Conservation (phyloP, 1,140 invertebrate species). For the Drosophila paulistorum region DNA sequence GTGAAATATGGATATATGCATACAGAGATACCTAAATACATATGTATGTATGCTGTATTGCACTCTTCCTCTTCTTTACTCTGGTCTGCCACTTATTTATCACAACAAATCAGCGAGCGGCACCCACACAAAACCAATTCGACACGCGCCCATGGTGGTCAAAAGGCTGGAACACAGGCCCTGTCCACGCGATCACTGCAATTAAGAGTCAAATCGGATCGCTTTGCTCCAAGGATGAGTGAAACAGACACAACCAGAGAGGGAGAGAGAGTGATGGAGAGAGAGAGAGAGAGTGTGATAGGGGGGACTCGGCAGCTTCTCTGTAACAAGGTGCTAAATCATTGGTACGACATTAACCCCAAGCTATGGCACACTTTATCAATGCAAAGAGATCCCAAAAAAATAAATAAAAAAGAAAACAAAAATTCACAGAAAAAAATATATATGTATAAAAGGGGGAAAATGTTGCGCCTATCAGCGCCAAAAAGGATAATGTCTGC, state of each 20-base stretch:
- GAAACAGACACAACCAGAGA: neutral
- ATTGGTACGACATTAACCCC: constrained; percentile 82
- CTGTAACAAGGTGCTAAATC: constrained; percentile 83
- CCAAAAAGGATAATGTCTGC: constrained; percentile 72
- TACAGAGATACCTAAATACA: constrained; percentile 16
- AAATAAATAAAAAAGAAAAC: constrained; percentile 30
- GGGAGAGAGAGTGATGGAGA: neutral
- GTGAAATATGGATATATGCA: constrained; percentile 8
- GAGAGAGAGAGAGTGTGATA: neutral
- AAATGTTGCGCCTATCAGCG: constrained; percentile 72
- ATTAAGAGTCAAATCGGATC: constrained; percentile 70
- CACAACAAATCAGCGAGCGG: constrained; percentile 77
- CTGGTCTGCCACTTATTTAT: constrained; percentile 77
- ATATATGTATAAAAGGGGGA: neutral
- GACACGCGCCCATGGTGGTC: constrained; percentile 75
- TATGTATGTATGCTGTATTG: neutral
- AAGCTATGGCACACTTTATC: constrained; percentile 82
- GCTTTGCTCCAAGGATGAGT: constrained; percentile 10
- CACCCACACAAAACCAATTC: constrained; percentile 80
- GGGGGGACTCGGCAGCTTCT: constrained; percentile 17
- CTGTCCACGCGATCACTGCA: constrained; percentile 79
- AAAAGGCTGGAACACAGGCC: constrained; percentile 24
- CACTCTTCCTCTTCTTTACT: constrained; percentile 24
- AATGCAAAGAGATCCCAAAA: constrained; percentile 55
- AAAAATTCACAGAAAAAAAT: constrained; percentile 23